Conservation (phyloP, 2,888 invertebrate species). For the Charanyca ferruginea region DNA sequence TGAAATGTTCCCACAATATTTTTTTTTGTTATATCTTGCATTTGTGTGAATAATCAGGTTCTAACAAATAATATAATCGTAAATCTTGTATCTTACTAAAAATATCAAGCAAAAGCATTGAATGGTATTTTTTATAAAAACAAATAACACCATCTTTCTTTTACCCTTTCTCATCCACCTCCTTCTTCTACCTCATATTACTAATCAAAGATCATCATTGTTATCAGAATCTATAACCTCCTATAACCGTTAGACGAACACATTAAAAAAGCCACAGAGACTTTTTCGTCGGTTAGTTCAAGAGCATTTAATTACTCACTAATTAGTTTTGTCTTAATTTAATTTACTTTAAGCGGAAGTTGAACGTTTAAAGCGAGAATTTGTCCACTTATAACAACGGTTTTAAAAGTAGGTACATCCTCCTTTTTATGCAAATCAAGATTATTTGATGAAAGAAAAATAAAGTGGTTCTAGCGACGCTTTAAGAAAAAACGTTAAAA, state of each 20-base stretch:
- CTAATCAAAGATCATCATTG: background rate
- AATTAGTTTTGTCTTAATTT: conserved; percentile 63
- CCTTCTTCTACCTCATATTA: background rate
- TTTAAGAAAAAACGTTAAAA: conserved; percentile 10
- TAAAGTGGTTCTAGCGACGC: background rate
- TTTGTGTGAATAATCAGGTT: too few relatives aligned
- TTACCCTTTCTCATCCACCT: too few relatives aligned
- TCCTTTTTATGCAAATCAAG: conserved; percentile 28
- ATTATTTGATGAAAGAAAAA: conserved; percentile 32
- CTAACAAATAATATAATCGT: too few relatives aligned
- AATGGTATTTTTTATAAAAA: too few relatives aligned
- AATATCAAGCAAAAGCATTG: too few relatives aligned
- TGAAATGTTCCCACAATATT: too few relatives aligned
- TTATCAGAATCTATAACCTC: conserved; percentile 14
- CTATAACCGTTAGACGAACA: conserved; percentile 36
- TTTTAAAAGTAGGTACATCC: conserved; percentile 41
- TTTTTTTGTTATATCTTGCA: too few relatives aligned
- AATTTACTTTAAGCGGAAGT: conserved; percentile 47
- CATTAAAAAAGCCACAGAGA: conserved; percentile 36
- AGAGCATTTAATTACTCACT: conserved; percentile 60
- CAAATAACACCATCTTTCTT: too few relatives aligned
- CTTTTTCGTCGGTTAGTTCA: conserved; percentile 48
- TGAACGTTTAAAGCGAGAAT: conserved; percentile 43
- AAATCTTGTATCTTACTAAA: too few relatives aligned
- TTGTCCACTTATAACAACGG: conserved; percentile 41